Percentiles rank a stretch among this genome's conserved stretches.
Conservation (phyloP, 1,140 invertebrate genomes). For the Notospermus geniculatus region DNA sequence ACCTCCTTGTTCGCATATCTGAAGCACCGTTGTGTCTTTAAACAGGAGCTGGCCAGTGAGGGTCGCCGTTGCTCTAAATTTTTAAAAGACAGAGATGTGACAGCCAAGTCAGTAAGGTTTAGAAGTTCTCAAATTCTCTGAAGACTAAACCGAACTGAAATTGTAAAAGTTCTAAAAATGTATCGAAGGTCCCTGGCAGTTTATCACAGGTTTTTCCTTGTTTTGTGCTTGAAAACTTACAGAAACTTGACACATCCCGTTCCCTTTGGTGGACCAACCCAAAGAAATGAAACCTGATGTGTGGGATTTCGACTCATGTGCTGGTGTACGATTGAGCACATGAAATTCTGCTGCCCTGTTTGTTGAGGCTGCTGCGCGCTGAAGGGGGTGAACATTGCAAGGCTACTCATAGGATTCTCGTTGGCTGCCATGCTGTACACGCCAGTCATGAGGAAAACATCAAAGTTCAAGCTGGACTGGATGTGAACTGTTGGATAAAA, state of each 20-base stretch:
- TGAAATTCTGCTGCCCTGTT: slow-evolving; percentile 39
- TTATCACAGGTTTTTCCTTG: neutral
- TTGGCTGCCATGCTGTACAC: slow-evolving; percentile 44
- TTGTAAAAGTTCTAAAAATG: neutral
- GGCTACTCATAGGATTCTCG: slow-evolving; percentile 28
- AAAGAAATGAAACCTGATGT: slow-evolving; percentile 49
- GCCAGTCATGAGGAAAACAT: slow-evolving; percentile 57
- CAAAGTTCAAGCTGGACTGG: slow-evolving; percentile 50
- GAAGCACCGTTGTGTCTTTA: slow-evolving; percentile 54
- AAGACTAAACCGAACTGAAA: neutral
- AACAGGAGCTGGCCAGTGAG: slow-evolving; percentile 50
- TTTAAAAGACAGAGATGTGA: neutral
- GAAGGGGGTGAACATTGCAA: slow-evolving; percentile 19
- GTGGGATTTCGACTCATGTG: slow-evolving; percentile 40
- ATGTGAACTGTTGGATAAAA: slow-evolving; percentile 37
- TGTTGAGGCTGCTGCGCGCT: slow-evolving; percentile 13
- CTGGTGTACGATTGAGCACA: slow-evolving; percentile 54
- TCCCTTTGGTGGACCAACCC: slow-evolving; percentile 56
- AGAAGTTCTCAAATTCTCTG: neutral
- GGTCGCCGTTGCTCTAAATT: slow-evolving; percentile 53
- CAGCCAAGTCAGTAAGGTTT: too few species aligned
- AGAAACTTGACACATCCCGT: slow-evolving; percentile 58
- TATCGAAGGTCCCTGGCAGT: neutral
- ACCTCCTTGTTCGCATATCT: slow-evolving; percentile 55
- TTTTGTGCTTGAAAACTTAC: slow-evolving; percentile 38